These are phyloP conservation scores for Paradoxurus hermaphroditus DNA, from an alignment of 2,113 vertebrate genomes.

Conservation along the genomic window DNA sequence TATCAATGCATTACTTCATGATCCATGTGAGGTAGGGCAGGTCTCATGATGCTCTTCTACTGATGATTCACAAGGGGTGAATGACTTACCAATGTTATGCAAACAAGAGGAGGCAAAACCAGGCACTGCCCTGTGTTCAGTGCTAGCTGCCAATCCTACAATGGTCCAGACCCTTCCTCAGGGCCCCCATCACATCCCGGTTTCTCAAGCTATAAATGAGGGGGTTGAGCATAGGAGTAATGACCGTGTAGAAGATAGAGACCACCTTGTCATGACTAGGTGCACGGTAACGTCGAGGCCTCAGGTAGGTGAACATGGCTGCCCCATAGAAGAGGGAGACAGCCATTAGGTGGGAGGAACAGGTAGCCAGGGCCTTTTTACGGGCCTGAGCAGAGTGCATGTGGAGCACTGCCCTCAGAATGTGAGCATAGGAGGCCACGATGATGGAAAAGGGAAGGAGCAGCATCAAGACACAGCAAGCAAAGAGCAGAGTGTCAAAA, in stretches of 20 bases:
- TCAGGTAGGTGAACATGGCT: slow-evolving; percentile 67
- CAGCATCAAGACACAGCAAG: slow-evolving; percentile 67
- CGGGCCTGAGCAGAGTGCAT: neutral
- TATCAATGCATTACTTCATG: neutral
- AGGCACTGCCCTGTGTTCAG: neutral
- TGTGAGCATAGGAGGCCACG: slow-evolving; percentile 44
- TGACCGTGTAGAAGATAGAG: slow-evolving; percentile 58
- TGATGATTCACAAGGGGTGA: neutral
- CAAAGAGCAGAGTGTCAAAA: slow-evolving; percentile 61
- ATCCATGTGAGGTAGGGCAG: neutral
- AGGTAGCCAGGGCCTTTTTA: slow-evolving; percentile 55
- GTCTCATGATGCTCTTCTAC: neutral
- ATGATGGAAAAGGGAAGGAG: slow-evolving; percentile 60
- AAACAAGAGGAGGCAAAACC: neutral
- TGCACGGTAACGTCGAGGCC: neutral
- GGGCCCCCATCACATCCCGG: slow-evolving; percentile 63
- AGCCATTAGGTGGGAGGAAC: slow-evolving; percentile 59
- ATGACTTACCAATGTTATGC: neutral
- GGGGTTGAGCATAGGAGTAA: slow-evolving; percentile 75
- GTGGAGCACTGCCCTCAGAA: slow-evolving; percentile 16
- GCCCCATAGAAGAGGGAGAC: slow-evolving; percentile 65
- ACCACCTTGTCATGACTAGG: slow-evolving; percentile 63
- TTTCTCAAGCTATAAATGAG: slow-evolving; percentile 76
- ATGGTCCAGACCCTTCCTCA: neutral
- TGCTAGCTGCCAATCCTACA: neutral